Percentiles rank a stretch among this genome's conserved stretches.
Evolutionary conservation across 2,113 vertebrate species (phyloP).

Genomic region (Gobius niger): DNA sequence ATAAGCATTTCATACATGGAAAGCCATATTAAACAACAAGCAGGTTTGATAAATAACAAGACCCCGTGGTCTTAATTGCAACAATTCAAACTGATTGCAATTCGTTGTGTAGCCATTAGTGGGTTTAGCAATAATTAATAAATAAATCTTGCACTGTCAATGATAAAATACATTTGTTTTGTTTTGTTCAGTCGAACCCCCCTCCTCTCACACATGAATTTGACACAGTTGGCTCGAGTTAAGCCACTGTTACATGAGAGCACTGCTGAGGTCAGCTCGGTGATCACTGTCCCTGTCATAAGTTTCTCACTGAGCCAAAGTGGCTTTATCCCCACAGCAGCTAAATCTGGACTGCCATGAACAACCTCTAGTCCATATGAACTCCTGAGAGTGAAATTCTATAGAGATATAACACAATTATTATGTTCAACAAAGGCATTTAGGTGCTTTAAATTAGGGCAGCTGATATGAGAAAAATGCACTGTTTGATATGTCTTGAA

Average conservation of each 20-base stretch:
- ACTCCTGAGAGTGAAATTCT: no score
- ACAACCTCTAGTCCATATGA: not conserved
- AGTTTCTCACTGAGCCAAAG: constrained; percentile 19
- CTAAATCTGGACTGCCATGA: constrained; percentile 25
- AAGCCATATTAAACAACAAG: no score
- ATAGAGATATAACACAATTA: no score
- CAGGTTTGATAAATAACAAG: no score
- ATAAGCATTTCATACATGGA: no score
- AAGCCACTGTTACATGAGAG: constrained; percentile 41
- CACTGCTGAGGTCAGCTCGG: constrained; percentile 32
- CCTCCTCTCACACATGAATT: not conserved
- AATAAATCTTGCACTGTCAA: not conserved
- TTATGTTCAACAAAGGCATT: no score
- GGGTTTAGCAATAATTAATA: not conserved
- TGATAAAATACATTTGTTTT: not conserved
- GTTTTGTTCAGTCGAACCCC: not conserved
- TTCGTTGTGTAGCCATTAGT: no score
- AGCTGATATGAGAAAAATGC: no score
- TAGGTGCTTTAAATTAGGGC: not conserved
- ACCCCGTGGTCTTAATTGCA: no score
- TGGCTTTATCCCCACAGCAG: constrained; percentile 22
- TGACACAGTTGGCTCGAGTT: constrained; percentile 24
- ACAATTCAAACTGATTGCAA: no score
- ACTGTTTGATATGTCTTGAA: not conserved
- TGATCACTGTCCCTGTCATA: constrained; percentile 45